Evolutionary conservation across 2,113 vertebrate genomes (phyloP), one percentile per base, ranked within the genome.

Genomic region (Erinaceus europaeus): DNA sequence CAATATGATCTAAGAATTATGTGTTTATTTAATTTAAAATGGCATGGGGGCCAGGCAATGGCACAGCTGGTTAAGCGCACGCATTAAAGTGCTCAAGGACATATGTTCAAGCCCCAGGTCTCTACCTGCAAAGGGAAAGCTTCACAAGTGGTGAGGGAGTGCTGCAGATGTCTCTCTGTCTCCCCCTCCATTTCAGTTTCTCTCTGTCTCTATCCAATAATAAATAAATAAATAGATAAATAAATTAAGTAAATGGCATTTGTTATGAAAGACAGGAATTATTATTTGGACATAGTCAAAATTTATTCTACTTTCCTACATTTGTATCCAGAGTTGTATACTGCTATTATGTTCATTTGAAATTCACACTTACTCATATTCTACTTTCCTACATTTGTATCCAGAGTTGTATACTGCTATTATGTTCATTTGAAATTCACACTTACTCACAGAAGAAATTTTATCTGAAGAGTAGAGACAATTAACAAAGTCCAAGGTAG

Each of bases 221-320:
- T n/a, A n/a, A n/a, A n/a, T n/a, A n/a, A n/a, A n/a, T n/a, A n/a
- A n/a, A n/a, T n/a, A n/a, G n/a, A n/a, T n/a, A n/a, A n/a, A n/a
- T n/a, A n/a, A n/a, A n/a, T n/a, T n/a, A n/a, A n/a, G n/a, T n/a
- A 92, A 91, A 80, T 55, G 92, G n/a, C 25, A 48, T 76, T 83
- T 90, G 67, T 85, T 78, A 91, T 59, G 67, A 34, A 93, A 90
- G n/a, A 92, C 57, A 0, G 5, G 74, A 92, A 94, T 94, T 93
- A 94, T 90, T 94, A 90, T 76, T 91, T 81, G 91, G 53, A 67
- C 76, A 94, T 87, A 95, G 77, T 57, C 34, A 46, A n/a, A n/a
- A n/a, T n/a, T n/a, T 74, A 94, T 95, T 94, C 46, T 80, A 93
- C 80, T 78, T 93, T 91, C 12, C 25, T 86, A 83, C 74, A 91